Evolutionary conservation across 2,797 vertebrate species (phyloP).

Genomic region (Hoplostethus atlanticus): DNA sequence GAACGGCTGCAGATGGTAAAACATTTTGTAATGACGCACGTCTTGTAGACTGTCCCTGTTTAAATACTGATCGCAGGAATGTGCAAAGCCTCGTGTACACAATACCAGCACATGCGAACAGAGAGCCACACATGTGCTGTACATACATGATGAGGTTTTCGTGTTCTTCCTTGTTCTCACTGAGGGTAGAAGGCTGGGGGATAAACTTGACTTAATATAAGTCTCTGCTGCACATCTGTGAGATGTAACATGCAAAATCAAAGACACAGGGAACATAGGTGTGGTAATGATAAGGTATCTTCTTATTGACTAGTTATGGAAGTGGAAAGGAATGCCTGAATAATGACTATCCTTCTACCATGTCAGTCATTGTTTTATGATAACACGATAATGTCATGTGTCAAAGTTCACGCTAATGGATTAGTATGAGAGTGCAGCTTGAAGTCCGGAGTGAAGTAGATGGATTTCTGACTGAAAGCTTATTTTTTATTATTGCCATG

Average conservation of each 20-base stretch:
- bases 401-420: too few species aligned
- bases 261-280: slow-evolving; percentile 18
- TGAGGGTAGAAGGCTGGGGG: too few species aligned
- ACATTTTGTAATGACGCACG: slow-evolving; percentile 48
- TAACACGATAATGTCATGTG: too few species aligned
- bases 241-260: slow-evolving; percentile 20
- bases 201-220: too few species aligned
- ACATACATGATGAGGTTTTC: slow-evolving; percentile 21
- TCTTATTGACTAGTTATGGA: too few species aligned
- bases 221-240: slow-evolving; percentile 20
- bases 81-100: slow-evolving; percentile 35
- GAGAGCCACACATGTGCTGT: slow-evolving; percentile 34
- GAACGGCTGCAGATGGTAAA: slow-evolving; percentile 64
- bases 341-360: too few species aligned
- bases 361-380: too few species aligned
- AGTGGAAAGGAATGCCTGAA: too few species aligned
- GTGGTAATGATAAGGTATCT: neutral
- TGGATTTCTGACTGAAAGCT: neutral
- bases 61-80: slow-evolving; percentile 42
- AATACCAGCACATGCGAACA: slow-evolving; percentile 38
- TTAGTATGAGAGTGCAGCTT: too few species aligned
- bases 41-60: slow-evolving; percentile 22
- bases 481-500: neutral
- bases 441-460: too few species aligned
- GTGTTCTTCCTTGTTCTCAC: too few species aligned